Evolutionary conservation across 30 jellyfish, hydroid and myxozoan genomes (phyloP), one percentile per base, ranked within the genome.

Genomic region (Hydractinia symbiolongicarpus): DNA sequence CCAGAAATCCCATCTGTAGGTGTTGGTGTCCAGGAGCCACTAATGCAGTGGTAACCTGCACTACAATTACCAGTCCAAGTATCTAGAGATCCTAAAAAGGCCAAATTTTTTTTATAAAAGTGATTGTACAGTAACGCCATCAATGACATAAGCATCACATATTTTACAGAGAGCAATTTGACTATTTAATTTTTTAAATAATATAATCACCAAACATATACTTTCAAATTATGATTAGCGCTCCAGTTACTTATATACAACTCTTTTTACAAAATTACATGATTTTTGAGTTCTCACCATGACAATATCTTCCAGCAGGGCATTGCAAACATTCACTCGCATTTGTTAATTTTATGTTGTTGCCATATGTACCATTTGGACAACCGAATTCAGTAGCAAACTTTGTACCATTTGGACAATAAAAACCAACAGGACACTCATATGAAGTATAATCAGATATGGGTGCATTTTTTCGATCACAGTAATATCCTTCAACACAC

Each of bases 331-430:
- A 91, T 70, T 91, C 93, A 60, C 83, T 86, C 4, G 93, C 86
- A 17, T 89, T 79, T 0, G 54, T 86, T 58, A 91, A 82, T 8
- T 70, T 76, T 51, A 96, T 82, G 19, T 90, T 90, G 80, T 86
- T 91, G 5, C 98, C 96, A 67, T 77, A 86, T n/a, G 96, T 86
- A 0, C 98, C 98, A 54, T 55, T 80, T 7, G 88, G 98, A 64
- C 98, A 91, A 16, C 98, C 98, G 75, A 53, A 78, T 78, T 91
- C 96, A 7, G 78, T 77, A 2, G 88, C 84, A 79, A 17, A 91
- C 73, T 85, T 72, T 14, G 98, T 91, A 4, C 98, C 98, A 86
- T 91, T 91, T 51, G 96, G 98, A 66, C 98, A 91, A 67, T 81
- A 91, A 71, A 67, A 91, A 9, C 98, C 98, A 55, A 82, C 84